Percentiles rank a stretch among this genome's conserved stretches.
Conservation (phyloP, 64 coral and sea anemone species). For the Montipora cactus region DNA sequence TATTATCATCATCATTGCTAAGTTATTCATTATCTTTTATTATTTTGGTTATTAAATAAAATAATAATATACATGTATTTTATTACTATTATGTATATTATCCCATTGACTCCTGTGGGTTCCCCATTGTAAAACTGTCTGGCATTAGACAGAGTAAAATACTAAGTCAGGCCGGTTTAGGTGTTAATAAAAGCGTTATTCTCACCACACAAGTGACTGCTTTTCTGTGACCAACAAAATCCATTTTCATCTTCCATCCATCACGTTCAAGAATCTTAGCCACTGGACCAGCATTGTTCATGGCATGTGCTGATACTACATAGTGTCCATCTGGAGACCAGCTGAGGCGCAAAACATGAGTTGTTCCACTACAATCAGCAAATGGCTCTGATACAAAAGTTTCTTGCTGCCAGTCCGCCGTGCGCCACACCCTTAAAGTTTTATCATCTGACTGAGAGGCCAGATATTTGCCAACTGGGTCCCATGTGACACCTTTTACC, state of each 20-base stretch:
- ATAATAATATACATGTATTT: too few relatives aligned
- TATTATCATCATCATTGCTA: too few relatives aligned
- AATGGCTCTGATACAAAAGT: slow-evolving; percentile 86
- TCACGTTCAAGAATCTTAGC: slow-evolving; percentile 98
- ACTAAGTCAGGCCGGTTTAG: too few relatives aligned
- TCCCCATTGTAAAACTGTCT: too few relatives aligned
- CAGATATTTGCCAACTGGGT: slow-evolving; percentile 97
- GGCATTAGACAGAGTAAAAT: too few relatives aligned
- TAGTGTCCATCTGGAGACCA: slow-evolving; percentile 99
- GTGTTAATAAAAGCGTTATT: neutral
- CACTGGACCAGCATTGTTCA: slow-evolving; percentile 97
- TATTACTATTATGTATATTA: too few relatives aligned
- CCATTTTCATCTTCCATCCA: slow-evolving; percentile 98
- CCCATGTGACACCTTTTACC: slow-evolving; percentile 98
- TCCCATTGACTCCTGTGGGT: too few relatives aligned
- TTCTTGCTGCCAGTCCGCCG: slow-evolving; percentile 95
- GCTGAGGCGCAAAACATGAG: slow-evolving; percentile 88
- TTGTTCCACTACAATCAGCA: slow-evolving; percentile 94
- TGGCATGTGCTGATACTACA: slow-evolving; percentile 98
- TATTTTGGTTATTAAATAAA: too few relatives aligned
- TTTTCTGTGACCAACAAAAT: slow-evolving; percentile 98
- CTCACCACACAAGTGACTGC: slow-evolving; percentile 97
- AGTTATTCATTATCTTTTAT: too few relatives aligned
- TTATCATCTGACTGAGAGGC: slow-evolving; percentile 98
- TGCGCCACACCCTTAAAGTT: slow-evolving; percentile 89